A percentile compares a stretch with the other conserved stretches of the same genome.
Evolutionary conservation across 2,113 vertebrate species (phyloP).

Genomic region (Tragelaphus imberbis): DNA sequence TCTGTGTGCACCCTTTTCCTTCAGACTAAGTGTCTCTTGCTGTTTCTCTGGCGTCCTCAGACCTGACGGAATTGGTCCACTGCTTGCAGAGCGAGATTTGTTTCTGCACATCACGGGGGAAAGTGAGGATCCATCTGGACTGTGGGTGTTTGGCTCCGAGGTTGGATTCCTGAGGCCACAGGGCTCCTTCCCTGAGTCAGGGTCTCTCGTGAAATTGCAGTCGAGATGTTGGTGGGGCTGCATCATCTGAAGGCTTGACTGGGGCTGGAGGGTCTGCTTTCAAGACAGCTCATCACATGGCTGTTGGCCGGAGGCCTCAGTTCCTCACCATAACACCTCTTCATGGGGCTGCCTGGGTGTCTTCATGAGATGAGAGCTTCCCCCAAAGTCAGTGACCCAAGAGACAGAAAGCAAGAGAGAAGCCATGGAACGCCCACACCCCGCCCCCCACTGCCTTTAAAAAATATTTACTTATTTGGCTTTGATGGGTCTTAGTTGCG

Average conservation of each 20-base stretch:
- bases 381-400: background rate
- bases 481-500: background rate
- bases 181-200: background rate
- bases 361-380: background rate
- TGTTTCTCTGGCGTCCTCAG: background rate
- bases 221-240: background rate
- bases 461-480: background rate
- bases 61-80: background rate
- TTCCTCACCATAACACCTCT: background rate
- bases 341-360: background rate
- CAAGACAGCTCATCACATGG: fast-evolving
- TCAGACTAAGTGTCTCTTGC: background rate
- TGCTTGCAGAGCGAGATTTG: background rate
- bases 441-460: fast-evolving
- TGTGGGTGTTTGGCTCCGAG: background rate
- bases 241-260: background rate
- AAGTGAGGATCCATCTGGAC: background rate
- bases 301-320: background rate
- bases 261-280: background rate
- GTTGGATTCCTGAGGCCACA: background rate
- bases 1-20: background rate
- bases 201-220: background rate
- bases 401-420: background rate
- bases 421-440: fast-evolving
- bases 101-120: background rate